phyloP scores from a whole-genome alignment of 2,113 vertebrate species.

The Anthoscopus minutus region DNA sequence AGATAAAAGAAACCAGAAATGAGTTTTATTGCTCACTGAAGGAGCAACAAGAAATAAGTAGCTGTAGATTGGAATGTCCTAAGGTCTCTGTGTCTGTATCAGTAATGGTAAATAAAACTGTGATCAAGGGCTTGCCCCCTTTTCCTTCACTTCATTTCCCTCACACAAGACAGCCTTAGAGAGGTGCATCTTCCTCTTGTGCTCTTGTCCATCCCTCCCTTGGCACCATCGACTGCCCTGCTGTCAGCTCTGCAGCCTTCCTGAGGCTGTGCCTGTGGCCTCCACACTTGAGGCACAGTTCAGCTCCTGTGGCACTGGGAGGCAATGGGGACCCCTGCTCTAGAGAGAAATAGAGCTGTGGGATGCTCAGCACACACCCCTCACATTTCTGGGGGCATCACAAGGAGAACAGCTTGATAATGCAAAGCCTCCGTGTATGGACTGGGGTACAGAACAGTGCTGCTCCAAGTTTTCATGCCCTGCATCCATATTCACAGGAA shows the following conservation, averaged over 20 bases:
- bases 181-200: not conserved
- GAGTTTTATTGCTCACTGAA: not conserved
- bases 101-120: not conserved
- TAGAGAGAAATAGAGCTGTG: not conserved
- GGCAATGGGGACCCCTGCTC: accelerated
- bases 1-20: not conserved
- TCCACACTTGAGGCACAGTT: accelerated
- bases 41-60: not conserved
- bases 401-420: accelerated
- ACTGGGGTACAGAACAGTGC: accelerated
- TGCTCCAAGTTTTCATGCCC: not conserved
- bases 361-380: no score
- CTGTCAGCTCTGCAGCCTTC: not conserved
- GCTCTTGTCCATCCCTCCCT: not conserved
- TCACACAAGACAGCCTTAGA: not conserved
- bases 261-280: accelerated
- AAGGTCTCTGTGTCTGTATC: not conserved
- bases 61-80: not conserved
- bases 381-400: accelerated
- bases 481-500: accelerated
- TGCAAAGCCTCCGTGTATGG: not conserved
- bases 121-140: not conserved
- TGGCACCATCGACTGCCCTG: accelerated
- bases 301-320: not conserved
- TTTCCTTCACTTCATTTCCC: not conserved